Evolutionary conservation across 1,140 invertebrate genomes (phyloP), one percentile per base, ranked within the genome.

Genomic region (Pseudomyrmex flavicornis): DNA sequence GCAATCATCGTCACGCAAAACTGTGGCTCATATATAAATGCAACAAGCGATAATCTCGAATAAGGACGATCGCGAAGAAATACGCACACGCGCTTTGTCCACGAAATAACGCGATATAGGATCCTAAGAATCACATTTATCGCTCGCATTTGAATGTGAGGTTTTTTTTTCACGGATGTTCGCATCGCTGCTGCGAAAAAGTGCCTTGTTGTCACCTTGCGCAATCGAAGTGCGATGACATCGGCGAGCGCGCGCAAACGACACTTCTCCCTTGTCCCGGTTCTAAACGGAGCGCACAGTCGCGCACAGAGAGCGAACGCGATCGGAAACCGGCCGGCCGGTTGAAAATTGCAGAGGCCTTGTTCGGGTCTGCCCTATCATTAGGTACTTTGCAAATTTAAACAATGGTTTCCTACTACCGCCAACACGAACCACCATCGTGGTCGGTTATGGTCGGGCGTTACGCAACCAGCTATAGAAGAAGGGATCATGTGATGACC

Each of bases 351-450:
- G 89, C 90, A 86, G 79, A 91, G 91, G 86, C 91, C 92, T 93
- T 92, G 91, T 92, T 90, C 89, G 84, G 90, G 85, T 89, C 87
- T 90, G 88, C 87, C 91, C 88, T 88, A 91, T 91, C 90, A 93
- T 93, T 93, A 93, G 90, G 92, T 93, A 92, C 91, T 93, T 93
- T 93, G 93, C 92, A 90, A 93, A 93, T 93, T 93, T 93, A 93
- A 93, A 92, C 93, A 93, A 91, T 90, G 87, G 91, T 92, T 92
- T 93, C 90, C 91, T 91, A 92, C 91, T 86, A 92, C 91, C 85
- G 89, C 88, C 90, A 90, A 88, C 87, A 46, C 86, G 77, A 52
- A 83, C 87, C 68, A 77, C 85, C 70, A 74, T 72, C 74, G 82
- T 85, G 79, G 66, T 61, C 75, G 85, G 85, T 89, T 89, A 89